These are phyloP conservation scores for Lordiphosa fenestrarum DNA, from an alignment of 2,888 invertebrate species.

Conservation along the genomic window DNA sequence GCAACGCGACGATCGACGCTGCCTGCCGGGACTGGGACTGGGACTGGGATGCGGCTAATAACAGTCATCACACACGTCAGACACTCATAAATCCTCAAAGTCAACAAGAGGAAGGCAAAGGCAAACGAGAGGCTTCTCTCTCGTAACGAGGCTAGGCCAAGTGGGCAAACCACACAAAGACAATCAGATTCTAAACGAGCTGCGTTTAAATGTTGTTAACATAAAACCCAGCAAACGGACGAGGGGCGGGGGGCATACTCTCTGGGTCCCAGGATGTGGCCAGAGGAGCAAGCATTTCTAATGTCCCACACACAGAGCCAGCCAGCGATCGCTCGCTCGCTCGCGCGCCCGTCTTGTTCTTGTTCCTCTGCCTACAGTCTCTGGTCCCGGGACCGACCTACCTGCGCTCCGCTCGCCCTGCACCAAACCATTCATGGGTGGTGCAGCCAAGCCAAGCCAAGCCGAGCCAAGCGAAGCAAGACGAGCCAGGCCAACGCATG, in stretches of 20 bases:
- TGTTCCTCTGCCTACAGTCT: slow-evolving; percentile 30
- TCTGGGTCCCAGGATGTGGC: slow-evolving; percentile 27
- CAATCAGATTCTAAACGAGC: slow-evolving; percentile 70
- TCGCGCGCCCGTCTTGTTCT: slow-evolving; percentile 39
- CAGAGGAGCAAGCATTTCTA: slow-evolving; percentile 45
- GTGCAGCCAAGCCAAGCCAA: slow-evolving; percentile 10
- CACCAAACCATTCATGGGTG: slow-evolving; percentile 38
- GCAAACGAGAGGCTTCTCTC: slow-evolving; percentile 19
- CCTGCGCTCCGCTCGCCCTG: not conserved
- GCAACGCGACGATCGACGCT: slow-evolving; percentile 19
- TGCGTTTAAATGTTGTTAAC: slow-evolving; percentile 73
- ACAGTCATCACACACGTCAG: slow-evolving; percentile 76
- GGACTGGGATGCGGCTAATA: slow-evolving; percentile 64
- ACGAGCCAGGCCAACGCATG: slow-evolving; percentile 45
- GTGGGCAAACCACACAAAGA: slow-evolving; percentile 20
- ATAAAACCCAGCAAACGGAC: slow-evolving; percentile 30
- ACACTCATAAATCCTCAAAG: slow-evolving; percentile 75
- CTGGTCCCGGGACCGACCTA: not conserved
- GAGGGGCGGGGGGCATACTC: not conserved
- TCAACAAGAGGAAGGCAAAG: slow-evolving; percentile 49
- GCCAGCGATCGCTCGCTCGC: too few relatives aligned
- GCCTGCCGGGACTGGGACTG: slow-evolving; percentile 14
- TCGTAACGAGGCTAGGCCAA: slow-evolving; percentile 43
- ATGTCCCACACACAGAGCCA: slow-evolving; percentile 69
- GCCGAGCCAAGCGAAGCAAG: slow-evolving; percentile 5